Evolutionary conservation across 2,113 vertebrate species (phyloP).

Genomic region (Phyllostomus discolor): DNA sequence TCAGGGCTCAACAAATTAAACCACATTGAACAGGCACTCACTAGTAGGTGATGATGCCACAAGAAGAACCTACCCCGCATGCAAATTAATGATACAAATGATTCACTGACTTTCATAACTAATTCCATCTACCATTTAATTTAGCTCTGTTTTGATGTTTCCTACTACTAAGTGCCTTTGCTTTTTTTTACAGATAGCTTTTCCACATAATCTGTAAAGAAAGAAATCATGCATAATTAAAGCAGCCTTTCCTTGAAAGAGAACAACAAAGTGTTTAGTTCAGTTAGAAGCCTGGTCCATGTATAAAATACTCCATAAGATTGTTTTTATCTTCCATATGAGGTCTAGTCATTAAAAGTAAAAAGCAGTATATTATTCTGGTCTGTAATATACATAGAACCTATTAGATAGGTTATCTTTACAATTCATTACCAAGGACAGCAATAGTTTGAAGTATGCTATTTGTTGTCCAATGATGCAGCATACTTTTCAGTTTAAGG

Average conservation of each 20-base stretch:
- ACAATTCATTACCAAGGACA: not conserved
- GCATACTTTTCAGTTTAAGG: not conserved
- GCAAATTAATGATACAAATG: not conserved
- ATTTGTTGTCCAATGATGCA: not conserved
- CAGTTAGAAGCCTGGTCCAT: not conserved
- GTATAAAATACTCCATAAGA: not conserved
- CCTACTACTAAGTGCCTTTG: not conserved
- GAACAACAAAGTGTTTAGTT: not conserved
- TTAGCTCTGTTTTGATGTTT: conserved; percentile 30
- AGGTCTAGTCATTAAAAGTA: not conserved
- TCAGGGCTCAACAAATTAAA: conserved; percentile 31
- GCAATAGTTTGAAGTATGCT: not conserved
- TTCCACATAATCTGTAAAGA: not conserved
- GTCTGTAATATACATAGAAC: not conserved
- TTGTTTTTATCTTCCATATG: not conserved
- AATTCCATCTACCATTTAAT: not conserved
- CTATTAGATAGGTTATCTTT: not conserved
- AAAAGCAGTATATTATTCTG: conserved; percentile 2
- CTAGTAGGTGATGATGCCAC: not conserved
- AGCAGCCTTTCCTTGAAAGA: not conserved
- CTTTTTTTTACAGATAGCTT: not conserved
- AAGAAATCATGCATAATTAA: not conserved
- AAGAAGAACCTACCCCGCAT: not conserved
- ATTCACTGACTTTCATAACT: not conserved
- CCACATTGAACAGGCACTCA: not conserved